phyloP scores from a whole-genome alignment of 2,888 invertebrate genomes.

The Mimumesa dahlbomi region DNA sequence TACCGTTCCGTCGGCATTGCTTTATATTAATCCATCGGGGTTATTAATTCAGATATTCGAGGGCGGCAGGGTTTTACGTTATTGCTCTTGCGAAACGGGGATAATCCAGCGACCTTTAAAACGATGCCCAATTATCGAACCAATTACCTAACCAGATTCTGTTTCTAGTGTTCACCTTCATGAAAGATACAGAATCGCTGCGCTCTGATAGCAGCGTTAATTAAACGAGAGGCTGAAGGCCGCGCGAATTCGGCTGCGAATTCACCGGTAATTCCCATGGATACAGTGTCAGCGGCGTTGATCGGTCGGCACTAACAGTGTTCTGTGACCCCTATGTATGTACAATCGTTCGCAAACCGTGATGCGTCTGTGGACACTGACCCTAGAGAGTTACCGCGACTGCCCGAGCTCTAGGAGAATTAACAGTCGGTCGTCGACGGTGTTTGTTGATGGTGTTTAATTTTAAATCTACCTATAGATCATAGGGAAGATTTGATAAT shows the following conservation, averaged over 20 bases:
- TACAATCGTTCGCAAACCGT: conserved; percentile 36
- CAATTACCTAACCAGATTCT: conserved; percentile 49
- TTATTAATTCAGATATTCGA: conserved; percentile 13
- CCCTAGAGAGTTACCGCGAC: conserved; percentile 16
- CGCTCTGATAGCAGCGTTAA: conserved; percentile 46
- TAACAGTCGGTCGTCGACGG: too few species aligned
- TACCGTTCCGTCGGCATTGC: not conserved
- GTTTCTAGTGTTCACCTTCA: conserved; percentile 18
- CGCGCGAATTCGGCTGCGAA: conserved; percentile 43
- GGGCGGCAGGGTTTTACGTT: not conserved
- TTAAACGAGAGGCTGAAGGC: conserved; percentile 53
- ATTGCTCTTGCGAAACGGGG: conserved; percentile 28
- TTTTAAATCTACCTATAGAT: not conserved
- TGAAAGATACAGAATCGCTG: conserved; percentile 49
- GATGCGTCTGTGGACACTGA: conserved; percentile 20
- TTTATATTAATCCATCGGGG: not conserved
- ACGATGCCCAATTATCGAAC: conserved; percentile 52
- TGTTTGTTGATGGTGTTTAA: conserved; percentile 32
- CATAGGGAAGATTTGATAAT: not conserved
- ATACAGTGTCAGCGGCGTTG: conserved; percentile 33
- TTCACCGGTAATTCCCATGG: conserved; percentile 48
- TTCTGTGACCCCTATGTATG: conserved; percentile 31
- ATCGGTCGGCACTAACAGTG: conserved; percentile 50
- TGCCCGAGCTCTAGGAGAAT: conserved; percentile 25
- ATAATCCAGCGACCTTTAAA: conserved; percentile 45